phyloP scores from a whole-genome alignment of 1,140 invertebrate species.

The Platorchestia sp. region DNA sequence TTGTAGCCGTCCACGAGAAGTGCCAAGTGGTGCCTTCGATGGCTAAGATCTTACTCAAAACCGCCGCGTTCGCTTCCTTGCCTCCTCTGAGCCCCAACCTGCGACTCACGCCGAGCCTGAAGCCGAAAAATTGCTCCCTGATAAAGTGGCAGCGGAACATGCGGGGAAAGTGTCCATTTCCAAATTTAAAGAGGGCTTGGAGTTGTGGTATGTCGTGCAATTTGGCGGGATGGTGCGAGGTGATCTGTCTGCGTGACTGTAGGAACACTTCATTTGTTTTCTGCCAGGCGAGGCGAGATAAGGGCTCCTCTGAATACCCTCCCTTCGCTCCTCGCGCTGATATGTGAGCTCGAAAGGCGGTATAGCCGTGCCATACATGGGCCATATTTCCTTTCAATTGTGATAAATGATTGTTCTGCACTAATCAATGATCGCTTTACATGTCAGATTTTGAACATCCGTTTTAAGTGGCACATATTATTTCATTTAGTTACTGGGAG shows the following conservation, averaged over 20 bases:
- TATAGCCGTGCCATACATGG: not conserved
- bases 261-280: slow-evolving; percentile 24
- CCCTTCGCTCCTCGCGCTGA: not conserved
- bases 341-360: not conserved
- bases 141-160: slow-evolving; percentile 39
- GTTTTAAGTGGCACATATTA: too few species aligned
- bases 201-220: not conserved
- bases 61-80: not conserved
- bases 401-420: not conserved
- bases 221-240: not conserved
- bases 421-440: not conserved
- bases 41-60: slow-evolving; percentile 11
- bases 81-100: not conserved
- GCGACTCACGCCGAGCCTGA: not conserved
- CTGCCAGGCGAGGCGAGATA: not conserved
- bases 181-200: slow-evolving; percentile 25
- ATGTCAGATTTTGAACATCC: too few species aligned
- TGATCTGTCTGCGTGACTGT: not conserved
- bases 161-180: slow-evolving; percentile 25
- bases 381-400: not conserved
- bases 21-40: slow-evolving; percentile 9
- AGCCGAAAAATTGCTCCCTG: slow-evolving; percentile 2
- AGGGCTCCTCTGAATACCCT: not conserved
- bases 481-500: too few species aligned
- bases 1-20: not conserved